Evolutionary conservation across 2,113 vertebrate species (phyloP), one percentile per base, ranked within the genome.

Genomic region (Menidia beryllina): DNA sequence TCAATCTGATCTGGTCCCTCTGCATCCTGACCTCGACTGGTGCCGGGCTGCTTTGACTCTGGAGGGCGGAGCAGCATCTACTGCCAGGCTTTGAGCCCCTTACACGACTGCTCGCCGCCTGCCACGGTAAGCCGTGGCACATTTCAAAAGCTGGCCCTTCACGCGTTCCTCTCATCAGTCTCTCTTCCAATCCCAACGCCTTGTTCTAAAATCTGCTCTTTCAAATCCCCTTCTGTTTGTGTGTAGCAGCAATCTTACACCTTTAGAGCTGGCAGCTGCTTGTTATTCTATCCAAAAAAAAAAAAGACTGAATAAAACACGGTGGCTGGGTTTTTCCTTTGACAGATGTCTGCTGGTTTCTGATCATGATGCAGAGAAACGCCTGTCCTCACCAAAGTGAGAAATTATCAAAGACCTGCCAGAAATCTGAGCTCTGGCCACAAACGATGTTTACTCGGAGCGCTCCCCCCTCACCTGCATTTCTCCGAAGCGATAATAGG

Each of bases 401-500:
- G 8, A 30, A 30, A 8, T 8, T 30, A n/a, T n/a, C n/a, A n/a
- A n/a, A n/a, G n/a, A n/a, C n/a, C n/a, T n/a, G n/a, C n/a, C n/a
- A n/a, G n/a, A n/a, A n/a, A n/a, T n/a, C n/a, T n/a, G n/a, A n/a
- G n/a, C n/a, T n/a, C n/a, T n/a, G n/a, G n/a, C n/a, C n/a, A 34
- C 30, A 34, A 34, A 34, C 30, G 10, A 10, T 5, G 30, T 34
- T 34, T 34, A 34, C 48, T 41, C 0, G 20, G 20, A 49, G 27
- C 41, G 38, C 21, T n/a, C 14, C 59, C 3, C 3, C 9, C 94
- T 94, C 74, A 99, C 98, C 96, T 99, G 98, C 98, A 99, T 99
- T 93, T 99, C 97, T 70, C 98, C 98, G 88, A 99, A 99, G 90
- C 98, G 95, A 88, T 99, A 99, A 76, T 99, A 99, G 5, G 98